These are phyloP conservation scores for Hecatera dysodea DNA, from an alignment of 2,888 invertebrate species.

Conservation along the genomic window DNA sequence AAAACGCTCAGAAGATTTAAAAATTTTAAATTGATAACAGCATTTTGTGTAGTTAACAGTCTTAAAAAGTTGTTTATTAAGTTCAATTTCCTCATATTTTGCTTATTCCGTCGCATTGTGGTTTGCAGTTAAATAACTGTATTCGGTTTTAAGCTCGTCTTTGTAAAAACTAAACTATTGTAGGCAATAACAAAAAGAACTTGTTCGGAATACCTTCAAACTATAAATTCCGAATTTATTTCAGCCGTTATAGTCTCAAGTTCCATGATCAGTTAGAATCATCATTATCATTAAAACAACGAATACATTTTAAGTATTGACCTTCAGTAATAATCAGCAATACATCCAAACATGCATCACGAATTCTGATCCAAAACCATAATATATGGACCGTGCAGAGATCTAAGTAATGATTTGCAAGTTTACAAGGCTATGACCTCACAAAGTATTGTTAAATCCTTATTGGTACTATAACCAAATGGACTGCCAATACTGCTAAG, in stretches of 20 bases:
- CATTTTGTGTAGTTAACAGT: no score
- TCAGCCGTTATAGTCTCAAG: neutral
- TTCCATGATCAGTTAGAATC: conserved; percentile 9
- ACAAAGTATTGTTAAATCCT: conserved; percentile 3
- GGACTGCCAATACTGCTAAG: conserved; percentile 12
- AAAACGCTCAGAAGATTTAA: no score
- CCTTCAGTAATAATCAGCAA: conserved; percentile 3
- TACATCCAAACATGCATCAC: neutral
- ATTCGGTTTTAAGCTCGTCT: neutral
- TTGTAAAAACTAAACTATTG: neutral
- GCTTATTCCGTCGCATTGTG: neutral
- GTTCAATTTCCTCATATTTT: no score
- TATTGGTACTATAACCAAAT: conserved; percentile 33
- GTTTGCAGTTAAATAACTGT: neutral
- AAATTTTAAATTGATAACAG: no score
- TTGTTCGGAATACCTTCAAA: neutral
- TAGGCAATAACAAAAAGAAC: neutral
- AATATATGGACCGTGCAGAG: neutral
- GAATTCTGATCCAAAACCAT: neutral
- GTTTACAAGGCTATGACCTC: conserved; percentile 13
- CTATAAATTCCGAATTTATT: no score
- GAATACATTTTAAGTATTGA: neutral
- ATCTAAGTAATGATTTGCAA: conserved; percentile 4
- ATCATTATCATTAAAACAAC: conserved; percentile 12
- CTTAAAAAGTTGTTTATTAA: no score